Percentiles rank a stretch among this genome's conserved stretches.
Evolutionary conservation across 2,797 vertebrate genomes (phyloP).

Genomic region (Podarcis lilfordi): DNA sequence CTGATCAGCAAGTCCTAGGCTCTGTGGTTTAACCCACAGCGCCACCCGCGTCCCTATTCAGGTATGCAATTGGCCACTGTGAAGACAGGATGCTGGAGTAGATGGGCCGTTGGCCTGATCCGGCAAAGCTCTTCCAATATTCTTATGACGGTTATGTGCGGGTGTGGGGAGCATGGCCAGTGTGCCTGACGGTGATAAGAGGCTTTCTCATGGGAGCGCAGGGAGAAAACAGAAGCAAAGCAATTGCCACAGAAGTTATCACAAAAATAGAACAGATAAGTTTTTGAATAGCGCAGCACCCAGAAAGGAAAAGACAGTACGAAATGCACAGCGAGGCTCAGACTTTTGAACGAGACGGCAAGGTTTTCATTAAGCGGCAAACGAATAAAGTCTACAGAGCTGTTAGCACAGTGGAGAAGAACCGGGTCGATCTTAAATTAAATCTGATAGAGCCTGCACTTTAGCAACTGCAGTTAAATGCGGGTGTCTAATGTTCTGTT

Average conservation of each 20-base stretch:
- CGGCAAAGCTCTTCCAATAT: too few relatives aligned
- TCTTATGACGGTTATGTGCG: too few relatives aligned
- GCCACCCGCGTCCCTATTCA: too few relatives aligned
- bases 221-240: background rate
- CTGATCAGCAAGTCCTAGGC: too few relatives aligned
- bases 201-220: background rate
- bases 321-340: background rate
- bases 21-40: too few relatives aligned
- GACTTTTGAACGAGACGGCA: background rate
- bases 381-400: background rate
- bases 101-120: too few relatives aligned
- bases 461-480: constrained; percentile 22
- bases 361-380: constrained; percentile 5
- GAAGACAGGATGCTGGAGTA: too few relatives aligned
- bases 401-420: constrained; percentile 16
- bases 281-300: background rate
- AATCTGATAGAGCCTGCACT: constrained; percentile 28
- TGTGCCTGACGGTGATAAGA: background rate
- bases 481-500: constrained; percentile 19
- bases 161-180: too few relatives aligned
- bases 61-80: too few relatives aligned
- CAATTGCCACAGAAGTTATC: constrained; percentile 6
- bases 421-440: constrained; percentile 30
- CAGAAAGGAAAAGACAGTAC: background rate
- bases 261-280: background rate